Base-by-base conservation (phyloP, 2,113 vertebrate genomes). In the Apteryx mantelli region DNA sequence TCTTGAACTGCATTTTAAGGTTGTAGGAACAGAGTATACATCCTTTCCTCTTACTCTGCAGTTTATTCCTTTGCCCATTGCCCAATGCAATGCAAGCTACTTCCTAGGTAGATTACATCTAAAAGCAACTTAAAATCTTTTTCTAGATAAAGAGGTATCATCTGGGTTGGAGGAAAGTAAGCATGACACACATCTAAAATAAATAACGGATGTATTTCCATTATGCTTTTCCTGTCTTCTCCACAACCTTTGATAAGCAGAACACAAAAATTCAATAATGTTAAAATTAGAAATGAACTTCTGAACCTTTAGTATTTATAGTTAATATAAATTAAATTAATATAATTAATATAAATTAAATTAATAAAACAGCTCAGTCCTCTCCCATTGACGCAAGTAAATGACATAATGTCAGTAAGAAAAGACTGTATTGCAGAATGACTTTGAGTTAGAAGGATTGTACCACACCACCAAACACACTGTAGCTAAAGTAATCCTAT, bases 271-370 rank as follows among this genome's bases (percentile, higher is more conserved):
- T 63, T 81, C 10, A 10, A n/a, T 65, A 56, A 26, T 20, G 22
- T 56, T 69, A 89, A 81, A 92, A 94, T 88, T 75, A 91, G 63
- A 81, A 77, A 78, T 69, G 38, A 87, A 84, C 81, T 90, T 96
- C 71, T 80, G 69, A 95, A 84, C 82, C 13, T 42, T 15, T 26
- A 38, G 36, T 38, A 38, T 38, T 38, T 38, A 38, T 38, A 38
- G 36, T 38, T 38, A 38, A 38, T 38, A 38, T 38, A 38, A 38
- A 38, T 38, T 38, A 38, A 38, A 38, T 38, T 38, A 38, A 38
- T 38, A 38, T 38, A 38, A 38, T 38, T 38, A 38, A 38, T 38
- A 38, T 38, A 38, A 38, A 38, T 38, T 38, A 92, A 94, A 92
- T 92, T 83, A 91, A 69, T 91, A 89, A 84, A 97, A 46, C 9